phyloP scores from a whole-genome alignment of 64 coral and sea anemone species.

The Stichodactyla helianthus region DNA sequence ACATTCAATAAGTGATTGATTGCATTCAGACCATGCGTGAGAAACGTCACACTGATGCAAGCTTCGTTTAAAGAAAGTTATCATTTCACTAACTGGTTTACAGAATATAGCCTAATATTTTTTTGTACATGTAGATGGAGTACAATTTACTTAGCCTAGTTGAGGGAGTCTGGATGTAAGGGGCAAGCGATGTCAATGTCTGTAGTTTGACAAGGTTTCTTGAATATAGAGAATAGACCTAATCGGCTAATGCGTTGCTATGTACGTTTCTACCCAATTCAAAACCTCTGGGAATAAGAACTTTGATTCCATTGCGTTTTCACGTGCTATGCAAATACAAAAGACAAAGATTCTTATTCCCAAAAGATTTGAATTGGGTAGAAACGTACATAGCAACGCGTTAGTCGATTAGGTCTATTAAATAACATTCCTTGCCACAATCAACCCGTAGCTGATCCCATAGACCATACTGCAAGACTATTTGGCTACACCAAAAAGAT shows the following conservation, averaged over 20 bases:
- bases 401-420: too few relatives aligned
- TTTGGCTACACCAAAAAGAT: background rate
- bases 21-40: too few relatives aligned
- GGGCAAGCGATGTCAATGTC: background rate
- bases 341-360: too few relatives aligned
- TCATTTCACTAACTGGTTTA: background rate
- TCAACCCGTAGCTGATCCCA: constrained; percentile 36
- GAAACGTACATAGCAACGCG: too few relatives aligned
- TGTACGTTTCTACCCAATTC: too few relatives aligned
- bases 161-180: constrained; percentile 11
- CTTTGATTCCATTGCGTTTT: too few relatives aligned
- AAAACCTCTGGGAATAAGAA: too few relatives aligned
- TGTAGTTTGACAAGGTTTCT: background rate
- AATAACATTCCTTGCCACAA: constrained; percentile 34
- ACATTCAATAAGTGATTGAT: too few relatives aligned
- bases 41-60: background rate
- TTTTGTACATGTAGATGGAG: background rate
- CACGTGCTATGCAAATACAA: too few relatives aligned
- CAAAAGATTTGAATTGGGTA: too few relatives aligned
- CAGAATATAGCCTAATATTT: background rate
- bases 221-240: constrained; percentile 31
- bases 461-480: constrained; percentile 9
- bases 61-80: background rate
- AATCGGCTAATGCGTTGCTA: too few relatives aligned
- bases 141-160: constrained; percentile 9